These are phyloP conservation scores for Nesoenas mayeri DNA, from an alignment of 2,113 vertebrate genomes.

Conservation along the genomic window DNA sequence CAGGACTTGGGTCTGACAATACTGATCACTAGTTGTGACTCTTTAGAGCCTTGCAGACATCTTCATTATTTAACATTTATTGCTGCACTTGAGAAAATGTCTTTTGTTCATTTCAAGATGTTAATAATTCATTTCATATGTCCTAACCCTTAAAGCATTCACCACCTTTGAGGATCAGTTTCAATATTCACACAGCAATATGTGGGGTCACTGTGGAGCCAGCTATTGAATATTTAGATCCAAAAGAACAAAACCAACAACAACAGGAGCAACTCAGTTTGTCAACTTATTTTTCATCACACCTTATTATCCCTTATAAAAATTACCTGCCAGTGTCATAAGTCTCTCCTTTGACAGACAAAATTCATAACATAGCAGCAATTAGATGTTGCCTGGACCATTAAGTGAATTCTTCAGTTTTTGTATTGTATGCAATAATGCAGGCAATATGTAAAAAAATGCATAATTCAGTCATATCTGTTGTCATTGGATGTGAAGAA, in stretches of 20 bases:
- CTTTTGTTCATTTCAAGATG: neutral
- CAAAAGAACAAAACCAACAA: neutral
- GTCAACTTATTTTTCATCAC: neutral
- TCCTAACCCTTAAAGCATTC: neutral
- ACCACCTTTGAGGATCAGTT: neutral
- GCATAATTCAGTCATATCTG: neutral
- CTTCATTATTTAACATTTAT: neutral
- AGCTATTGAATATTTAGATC: neutral
- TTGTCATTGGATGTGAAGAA: neutral
- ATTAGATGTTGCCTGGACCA: neutral
- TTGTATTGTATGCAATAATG: neutral
- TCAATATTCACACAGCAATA: neutral
- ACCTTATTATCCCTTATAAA: neutral
- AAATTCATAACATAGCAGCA: neutral
- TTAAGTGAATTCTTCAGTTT: neutral
- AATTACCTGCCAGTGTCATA: neutral
- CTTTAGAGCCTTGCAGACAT: neutral
- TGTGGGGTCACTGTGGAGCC: accelerated
- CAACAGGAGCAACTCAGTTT: neutral
- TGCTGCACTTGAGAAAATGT: neutral
- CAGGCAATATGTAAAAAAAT: neutral
- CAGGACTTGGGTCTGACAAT: neutral
- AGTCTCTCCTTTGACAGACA: neutral
- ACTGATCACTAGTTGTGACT: neutral
- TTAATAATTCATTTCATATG: neutral